These are phyloP conservation scores for Trypoxylon attenuatum DNA, from an alignment of 2,888 invertebrate genomes.

Conservation along the genomic window DNA sequence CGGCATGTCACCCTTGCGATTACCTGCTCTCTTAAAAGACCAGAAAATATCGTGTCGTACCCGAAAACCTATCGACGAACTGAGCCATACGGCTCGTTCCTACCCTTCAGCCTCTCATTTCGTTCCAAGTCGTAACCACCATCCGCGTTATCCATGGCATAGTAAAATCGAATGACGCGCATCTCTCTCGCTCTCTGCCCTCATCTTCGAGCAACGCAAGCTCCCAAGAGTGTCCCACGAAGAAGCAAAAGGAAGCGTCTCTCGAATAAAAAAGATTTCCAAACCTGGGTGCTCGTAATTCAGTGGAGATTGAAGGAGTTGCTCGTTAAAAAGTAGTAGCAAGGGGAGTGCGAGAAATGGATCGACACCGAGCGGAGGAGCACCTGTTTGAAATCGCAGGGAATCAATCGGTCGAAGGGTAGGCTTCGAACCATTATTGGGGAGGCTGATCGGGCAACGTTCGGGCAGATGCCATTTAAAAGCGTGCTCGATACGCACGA, in stretches of 20 bases:
- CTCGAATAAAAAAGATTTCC: slow-evolving; percentile 34
- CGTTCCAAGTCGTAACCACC: slow-evolving; percentile 48
- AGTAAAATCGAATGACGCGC: slow-evolving; percentile 46
- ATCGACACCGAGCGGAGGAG: neutral
- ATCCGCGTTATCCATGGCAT: slow-evolving; percentile 47
- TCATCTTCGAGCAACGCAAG: neutral
- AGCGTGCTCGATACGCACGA: neutral
- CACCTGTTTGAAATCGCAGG: slow-evolving; percentile 21
- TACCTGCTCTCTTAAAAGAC: too few relatives aligned
- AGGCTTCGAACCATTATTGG: neutral
- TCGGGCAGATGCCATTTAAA: slow-evolving; percentile 27
- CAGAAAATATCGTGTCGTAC: too few relatives aligned
- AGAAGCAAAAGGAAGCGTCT: slow-evolving; percentile 4
- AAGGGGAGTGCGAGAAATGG: neutral
- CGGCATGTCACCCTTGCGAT: too few relatives aligned
- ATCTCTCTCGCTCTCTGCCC: neutral
- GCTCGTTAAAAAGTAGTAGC: slow-evolving; percentile 19
- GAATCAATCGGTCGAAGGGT: neutral
- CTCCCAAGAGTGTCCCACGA: neutral
- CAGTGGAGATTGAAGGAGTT: neutral
- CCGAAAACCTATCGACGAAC: too few relatives aligned
- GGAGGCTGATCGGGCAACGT: neutral
- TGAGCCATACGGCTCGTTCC: neutral
- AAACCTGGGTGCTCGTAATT: slow-evolving; percentile 39
- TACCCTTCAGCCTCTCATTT: slow-evolving; percentile 6